These are phyloP conservation scores for Arctopsyche grandis DNA, from an alignment of 1,140 invertebrate genomes.

Conservation along the genomic window DNA sequence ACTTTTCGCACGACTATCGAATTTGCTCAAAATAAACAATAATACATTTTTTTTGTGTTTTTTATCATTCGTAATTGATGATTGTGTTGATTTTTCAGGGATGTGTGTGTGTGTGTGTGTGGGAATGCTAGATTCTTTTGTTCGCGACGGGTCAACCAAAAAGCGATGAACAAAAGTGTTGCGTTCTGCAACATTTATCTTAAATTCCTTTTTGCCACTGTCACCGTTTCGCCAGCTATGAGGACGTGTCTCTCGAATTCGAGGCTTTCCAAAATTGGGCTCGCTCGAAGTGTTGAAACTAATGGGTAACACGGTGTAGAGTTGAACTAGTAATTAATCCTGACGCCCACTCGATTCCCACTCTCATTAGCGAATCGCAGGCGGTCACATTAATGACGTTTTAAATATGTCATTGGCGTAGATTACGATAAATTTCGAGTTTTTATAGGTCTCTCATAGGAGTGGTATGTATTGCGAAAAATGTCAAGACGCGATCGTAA, in stretches of 20 bases:
- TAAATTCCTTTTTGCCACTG: not conserved
- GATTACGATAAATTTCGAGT: not conserved
- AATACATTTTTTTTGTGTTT: no score
- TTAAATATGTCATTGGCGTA: not conserved
- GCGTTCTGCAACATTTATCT: not conserved
- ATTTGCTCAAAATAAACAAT: no score
- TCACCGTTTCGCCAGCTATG: not conserved
- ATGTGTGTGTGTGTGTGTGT: no score
- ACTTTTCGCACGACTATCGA: no score
- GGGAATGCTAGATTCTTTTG: no score
- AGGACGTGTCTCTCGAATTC: not conserved
- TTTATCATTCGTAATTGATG: no score
- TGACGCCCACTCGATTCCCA: not conserved
- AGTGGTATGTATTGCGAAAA: no score
- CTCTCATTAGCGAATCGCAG: not conserved
- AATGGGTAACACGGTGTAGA: constrained; percentile 16
- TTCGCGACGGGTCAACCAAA: no score
- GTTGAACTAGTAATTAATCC: not conserved
- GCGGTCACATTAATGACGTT: not conserved
- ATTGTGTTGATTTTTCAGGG: no score
- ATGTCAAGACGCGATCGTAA: no score
- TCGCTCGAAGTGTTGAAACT: constrained; percentile 2
- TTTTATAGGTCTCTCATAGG: no score
- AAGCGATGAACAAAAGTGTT: no score
- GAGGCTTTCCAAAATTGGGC: not conserved